These are phyloP conservation scores for Montipora cactus DNA, from an alignment of 64 coral and sea anemone species.

Conservation along the genomic window DNA sequence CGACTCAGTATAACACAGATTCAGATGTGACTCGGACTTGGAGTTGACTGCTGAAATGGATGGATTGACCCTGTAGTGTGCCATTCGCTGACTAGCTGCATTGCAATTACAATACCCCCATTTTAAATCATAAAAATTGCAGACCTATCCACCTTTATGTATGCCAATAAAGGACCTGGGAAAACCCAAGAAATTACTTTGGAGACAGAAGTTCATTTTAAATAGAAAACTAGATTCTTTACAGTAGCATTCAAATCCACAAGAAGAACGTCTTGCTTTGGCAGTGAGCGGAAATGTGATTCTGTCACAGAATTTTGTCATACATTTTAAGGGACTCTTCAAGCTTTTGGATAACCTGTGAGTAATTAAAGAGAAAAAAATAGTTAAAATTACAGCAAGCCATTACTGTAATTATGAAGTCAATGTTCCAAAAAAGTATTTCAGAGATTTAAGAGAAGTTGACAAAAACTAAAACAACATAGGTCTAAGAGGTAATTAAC, in stretches of 20 bases:
- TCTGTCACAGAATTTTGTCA: slow-evolving; percentile 64
- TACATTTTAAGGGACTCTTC: slow-evolving; percentile 80
- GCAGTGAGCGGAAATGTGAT: background rate
- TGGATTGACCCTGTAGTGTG: no score
- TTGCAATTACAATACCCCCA: no score
- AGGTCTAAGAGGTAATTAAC: no score
- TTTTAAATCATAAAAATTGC: background rate
- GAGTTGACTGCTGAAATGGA: no score
- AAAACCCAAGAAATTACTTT: background rate
- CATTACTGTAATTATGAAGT: background rate
- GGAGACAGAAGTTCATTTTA: background rate
- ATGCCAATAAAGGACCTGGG: background rate
- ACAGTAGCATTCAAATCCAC: background rate
- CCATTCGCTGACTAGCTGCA: no score
- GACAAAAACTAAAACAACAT: no score
- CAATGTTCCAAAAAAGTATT: background rate
- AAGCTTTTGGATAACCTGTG: slow-evolving; percentile 62
- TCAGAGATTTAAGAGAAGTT: background rate
- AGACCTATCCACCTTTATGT: background rate
- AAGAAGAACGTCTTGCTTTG: background rate
- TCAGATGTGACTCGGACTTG: no score
- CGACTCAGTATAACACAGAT: no score
- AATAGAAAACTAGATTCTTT: background rate
- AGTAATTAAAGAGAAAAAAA: background rate
- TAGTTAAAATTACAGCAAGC: background rate